Evolutionary conservation across 2,113 vertebrate species (phyloP).

Genomic region (Xenus cinereus): DNA sequence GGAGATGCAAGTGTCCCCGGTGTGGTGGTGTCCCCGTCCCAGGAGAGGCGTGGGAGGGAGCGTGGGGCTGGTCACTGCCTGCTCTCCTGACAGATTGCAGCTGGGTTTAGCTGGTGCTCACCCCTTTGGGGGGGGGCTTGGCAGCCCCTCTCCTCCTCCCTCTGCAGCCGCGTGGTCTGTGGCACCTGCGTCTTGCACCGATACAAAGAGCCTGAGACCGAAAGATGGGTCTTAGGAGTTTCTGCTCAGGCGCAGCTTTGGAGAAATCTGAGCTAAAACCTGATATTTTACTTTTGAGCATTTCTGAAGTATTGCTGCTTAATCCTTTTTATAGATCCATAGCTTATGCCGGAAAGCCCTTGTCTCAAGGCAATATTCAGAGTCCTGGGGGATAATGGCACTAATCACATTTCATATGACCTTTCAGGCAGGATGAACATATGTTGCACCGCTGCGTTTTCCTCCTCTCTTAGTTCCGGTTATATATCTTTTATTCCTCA

Average conservation of each 20-base stretch:
- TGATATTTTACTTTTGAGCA: background rate
- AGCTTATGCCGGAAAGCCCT: background rate
- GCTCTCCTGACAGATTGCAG: background rate
- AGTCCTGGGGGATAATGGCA: slow-evolving; percentile 28
- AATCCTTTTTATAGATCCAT: slow-evolving; percentile 27
- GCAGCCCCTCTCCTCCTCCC: background rate
- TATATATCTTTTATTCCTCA: background rate
- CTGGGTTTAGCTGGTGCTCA: background rate
- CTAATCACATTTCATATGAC: slow-evolving; percentile 31
- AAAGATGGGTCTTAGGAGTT: background rate
- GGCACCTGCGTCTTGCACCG: rapidly evolving
- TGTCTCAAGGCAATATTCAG: slow-evolving; percentile 20
- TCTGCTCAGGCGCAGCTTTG: background rate
- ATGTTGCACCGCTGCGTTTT: background rate
- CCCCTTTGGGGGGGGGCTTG: rapidly evolving
- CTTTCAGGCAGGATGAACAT: slow-evolving; percentile 9
- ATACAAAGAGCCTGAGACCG: background rate
- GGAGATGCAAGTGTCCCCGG: background rate
- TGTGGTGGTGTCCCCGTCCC: background rate
- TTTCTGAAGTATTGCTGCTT: background rate
- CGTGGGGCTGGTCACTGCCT: background rate
- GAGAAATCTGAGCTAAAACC: background rate
- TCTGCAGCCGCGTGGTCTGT: rapidly evolving
- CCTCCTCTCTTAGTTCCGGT: background rate
- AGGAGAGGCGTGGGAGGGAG: background rate